Conservation (phyloP, 2,113 vertebrate genomes). For the Vulpes lagopus region DNA sequence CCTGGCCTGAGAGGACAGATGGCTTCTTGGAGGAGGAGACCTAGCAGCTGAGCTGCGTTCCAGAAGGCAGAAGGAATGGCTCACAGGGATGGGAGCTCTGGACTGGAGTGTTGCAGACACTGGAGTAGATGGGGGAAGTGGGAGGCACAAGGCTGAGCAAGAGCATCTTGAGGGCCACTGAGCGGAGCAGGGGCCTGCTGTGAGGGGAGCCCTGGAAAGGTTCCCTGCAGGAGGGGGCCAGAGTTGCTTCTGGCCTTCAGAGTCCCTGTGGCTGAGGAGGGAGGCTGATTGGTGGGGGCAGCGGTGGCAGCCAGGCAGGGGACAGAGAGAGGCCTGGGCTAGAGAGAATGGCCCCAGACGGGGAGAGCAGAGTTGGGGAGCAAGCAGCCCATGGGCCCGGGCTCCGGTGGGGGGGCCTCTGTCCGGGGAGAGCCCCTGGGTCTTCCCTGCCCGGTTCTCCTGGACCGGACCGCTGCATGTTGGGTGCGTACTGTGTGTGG, state of each 20-base stretch:
- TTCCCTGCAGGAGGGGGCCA: background rate
- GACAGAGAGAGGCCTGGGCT: background rate
- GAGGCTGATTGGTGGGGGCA: background rate
- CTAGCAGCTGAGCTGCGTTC: background rate
- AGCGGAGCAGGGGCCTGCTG: no score
- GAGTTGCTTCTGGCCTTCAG: background rate
- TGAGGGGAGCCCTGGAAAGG: rapidly evolving
- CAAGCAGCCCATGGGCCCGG: background rate
- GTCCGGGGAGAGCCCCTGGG: background rate
- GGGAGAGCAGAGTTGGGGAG: background rate
- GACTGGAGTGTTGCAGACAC: no score
- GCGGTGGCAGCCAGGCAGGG: background rate
- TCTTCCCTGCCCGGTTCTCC: rapidly evolving
- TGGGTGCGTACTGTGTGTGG: no score
- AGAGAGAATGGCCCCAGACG: background rate
- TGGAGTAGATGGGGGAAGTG: rapidly evolving
- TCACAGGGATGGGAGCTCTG: background rate
- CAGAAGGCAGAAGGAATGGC: background rate
- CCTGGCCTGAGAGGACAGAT: background rate
- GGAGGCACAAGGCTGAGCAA: background rate
- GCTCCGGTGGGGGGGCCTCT: background rate
- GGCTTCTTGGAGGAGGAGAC: background rate
- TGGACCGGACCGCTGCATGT: no score
- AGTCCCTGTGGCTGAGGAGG: background rate
- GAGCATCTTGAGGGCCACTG: background rate